Conservation (phyloP, 2,113 vertebrate species). For the Cariama cristata region DNA sequence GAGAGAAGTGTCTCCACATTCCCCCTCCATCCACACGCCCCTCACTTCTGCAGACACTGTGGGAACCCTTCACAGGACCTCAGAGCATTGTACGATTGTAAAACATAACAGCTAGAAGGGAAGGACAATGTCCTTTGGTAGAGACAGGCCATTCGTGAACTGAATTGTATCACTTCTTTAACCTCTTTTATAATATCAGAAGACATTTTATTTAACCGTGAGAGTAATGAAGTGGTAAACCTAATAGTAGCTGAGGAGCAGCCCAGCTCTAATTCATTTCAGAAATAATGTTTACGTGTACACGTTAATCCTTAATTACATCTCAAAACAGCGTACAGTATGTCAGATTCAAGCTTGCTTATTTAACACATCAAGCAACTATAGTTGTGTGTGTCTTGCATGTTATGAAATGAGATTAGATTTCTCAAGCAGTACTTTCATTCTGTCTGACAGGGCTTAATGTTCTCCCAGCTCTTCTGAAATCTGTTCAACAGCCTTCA, state of each 20-base stretch:
- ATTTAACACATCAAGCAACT: conserved; percentile 9
- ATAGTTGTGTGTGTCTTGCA: background rate
- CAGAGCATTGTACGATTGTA: background rate
- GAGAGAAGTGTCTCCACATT: background rate
- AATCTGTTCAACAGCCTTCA: conserved; percentile 25
- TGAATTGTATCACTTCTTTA: background rate
- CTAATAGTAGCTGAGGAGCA: background rate
- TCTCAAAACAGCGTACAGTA: background rate
- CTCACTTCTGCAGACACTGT: background rate
- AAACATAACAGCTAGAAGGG: background rate
- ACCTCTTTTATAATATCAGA: background rate
- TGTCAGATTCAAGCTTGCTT: background rate
- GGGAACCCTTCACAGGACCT: background rate
- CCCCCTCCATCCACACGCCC: background rate
- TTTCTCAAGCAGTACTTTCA: conserved; percentile 31
- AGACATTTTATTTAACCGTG: background rate
- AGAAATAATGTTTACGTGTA: conserved; percentile 7
- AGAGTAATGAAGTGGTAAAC: background rate
- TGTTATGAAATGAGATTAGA: conserved; percentile 20
- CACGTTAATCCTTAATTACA: background rate
- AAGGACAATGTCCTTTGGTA: background rate
- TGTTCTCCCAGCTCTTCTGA: conserved; percentile 13
- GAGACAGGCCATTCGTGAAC: background rate
- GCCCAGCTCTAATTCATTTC: background rate
- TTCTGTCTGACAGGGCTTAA: background rate